phyloP scores from a whole-genome alignment of 2,888 invertebrate genomes.

The Smittia aterrima region DNA sequence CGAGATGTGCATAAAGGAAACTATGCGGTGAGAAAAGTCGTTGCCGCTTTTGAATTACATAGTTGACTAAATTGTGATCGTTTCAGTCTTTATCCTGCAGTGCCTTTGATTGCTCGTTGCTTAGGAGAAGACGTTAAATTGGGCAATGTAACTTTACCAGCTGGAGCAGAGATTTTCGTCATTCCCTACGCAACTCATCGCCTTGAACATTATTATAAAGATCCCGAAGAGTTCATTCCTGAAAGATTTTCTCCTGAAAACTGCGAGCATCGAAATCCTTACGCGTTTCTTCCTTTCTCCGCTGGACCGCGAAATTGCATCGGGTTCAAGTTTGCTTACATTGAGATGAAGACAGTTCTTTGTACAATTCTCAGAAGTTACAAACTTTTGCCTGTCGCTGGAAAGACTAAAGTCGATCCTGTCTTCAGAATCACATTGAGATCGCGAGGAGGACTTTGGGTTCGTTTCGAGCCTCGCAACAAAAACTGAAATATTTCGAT shows the following conservation, averaged over 20 bases:
- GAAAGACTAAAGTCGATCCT: slow-evolving; percentile 55
- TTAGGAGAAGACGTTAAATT: slow-evolving; percentile 52
- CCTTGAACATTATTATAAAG: slow-evolving; percentile 57
- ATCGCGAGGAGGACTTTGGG: slow-evolving; percentile 60
- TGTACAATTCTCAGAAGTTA: slow-evolving; percentile 55
- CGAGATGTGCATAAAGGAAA: slow-evolving; percentile 69
- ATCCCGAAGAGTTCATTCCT: slow-evolving; percentile 60
- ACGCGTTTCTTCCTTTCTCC: slow-evolving; percentile 61
- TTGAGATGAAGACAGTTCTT: slow-evolving; percentile 62
- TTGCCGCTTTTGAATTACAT: neutral
- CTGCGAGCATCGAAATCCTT: slow-evolving; percentile 57
- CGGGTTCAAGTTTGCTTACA: slow-evolving; percentile 60
- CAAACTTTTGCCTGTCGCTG: slow-evolving; percentile 47
- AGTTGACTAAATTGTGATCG: neutral
- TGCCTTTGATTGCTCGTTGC: slow-evolving; percentile 52
- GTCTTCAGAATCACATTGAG: slow-evolving; percentile 59
- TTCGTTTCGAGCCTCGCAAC: slow-evolving; percentile 54
- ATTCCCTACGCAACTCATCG: slow-evolving; percentile 60
- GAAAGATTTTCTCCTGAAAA: slow-evolving; percentile 58
- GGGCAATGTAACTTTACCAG: slow-evolving; percentile 56
- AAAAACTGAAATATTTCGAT: no score
- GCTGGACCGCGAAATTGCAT: slow-evolving; percentile 56
- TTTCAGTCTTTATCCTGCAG: slow-evolving; percentile 51
- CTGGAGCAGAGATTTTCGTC: slow-evolving; percentile 58
- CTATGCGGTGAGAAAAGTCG: slow-evolving; percentile 53